Base-by-base conservation (phyloP, 2,797 vertebrate species). In the Amblyraja radiata region DNA sequence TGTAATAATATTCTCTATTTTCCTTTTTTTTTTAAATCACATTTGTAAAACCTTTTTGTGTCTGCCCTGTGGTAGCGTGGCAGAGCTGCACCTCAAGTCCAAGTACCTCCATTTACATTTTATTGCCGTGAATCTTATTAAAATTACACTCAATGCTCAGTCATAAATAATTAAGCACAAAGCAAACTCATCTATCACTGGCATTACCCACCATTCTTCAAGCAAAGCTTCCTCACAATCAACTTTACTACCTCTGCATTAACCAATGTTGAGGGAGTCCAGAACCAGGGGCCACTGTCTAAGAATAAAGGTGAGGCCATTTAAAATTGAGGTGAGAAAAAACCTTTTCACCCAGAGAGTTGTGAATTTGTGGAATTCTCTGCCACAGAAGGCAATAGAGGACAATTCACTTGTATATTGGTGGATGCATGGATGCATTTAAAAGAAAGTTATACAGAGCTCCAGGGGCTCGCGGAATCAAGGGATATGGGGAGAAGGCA, bases 121-220 rank as follows among this genome's bases (percentile, higher is more conserved):
- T 92, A 74, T 54, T 71, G 16, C 71, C 54, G 71, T 92, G 90
- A 92, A 92, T 92, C 90, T 92, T 71, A 92, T 92, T 92, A 92
- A 92, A 92, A 92, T 92, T 92, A 92, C 71, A 76, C 39, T 92
- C 90, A 92, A 92, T 54, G 90, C 25, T 74, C 39, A 21, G 90
- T 76, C 39, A 92, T 92, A 92, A 92, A 92, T 92, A 92, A 92
- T 92, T 92, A 92, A 92, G 90, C 73, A 92, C 36, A 92, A 74
- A 92, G 90, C 90, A 92, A 92, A 92, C 71, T 92, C 90, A 92
- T 92, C 90, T 92, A 92, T 92, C 71, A 92, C 90, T 74, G 13
- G 90, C 68, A 76, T 39, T 92, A 76, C 90, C 71, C 90, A 92
- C 92, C 90, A 92, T 92, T 58, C 68, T 71, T 58, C 71, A 92